phyloP scores from a whole-genome alignment of 2,888 invertebrate species.

The Hyposoter didymator region DNA sequence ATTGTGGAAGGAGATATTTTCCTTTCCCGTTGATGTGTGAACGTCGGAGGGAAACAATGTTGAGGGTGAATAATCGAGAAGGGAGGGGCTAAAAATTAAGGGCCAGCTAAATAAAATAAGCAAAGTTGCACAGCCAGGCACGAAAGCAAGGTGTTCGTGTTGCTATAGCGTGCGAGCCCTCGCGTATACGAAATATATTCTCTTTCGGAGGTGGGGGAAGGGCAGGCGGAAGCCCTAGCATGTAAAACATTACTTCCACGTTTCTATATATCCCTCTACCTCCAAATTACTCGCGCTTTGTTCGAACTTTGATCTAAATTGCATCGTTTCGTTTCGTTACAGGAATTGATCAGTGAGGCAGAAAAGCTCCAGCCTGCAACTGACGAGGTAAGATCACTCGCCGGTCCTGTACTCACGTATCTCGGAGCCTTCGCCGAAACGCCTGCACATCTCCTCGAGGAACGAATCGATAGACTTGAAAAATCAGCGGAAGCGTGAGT shows the following conservation, averaged over 20 bases:
- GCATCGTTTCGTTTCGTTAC: slow-evolving; percentile 59
- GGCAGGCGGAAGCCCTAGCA: slow-evolving; percentile 3
- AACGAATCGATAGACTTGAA: slow-evolving; percentile 89
- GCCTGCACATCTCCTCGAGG: slow-evolving; percentile 89
- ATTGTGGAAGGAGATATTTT: not conserved
- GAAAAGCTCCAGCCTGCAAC: slow-evolving; percentile 87
- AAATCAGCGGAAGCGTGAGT: slow-evolving; percentile 89
- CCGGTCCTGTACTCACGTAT: slow-evolving; percentile 89
- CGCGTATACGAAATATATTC: slow-evolving; percentile 30
- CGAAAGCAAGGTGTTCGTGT: slow-evolving; percentile 71
- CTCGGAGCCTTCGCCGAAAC: slow-evolving; percentile 89
- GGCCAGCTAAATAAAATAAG: slow-evolving; percentile 4
- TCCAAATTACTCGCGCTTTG: slow-evolving; percentile 16
- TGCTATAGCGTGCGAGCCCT: slow-evolving; percentile 41
- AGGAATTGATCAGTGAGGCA: slow-evolving; percentile 92
- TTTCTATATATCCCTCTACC: slow-evolving; percentile 31
- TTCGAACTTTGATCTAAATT: slow-evolving; percentile 59
- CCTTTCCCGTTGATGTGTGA: not conserved
- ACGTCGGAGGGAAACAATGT: not conserved
- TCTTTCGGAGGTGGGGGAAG: not conserved
- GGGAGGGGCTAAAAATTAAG: slow-evolving; percentile 15
- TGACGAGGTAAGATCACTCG: slow-evolving; percentile 89
- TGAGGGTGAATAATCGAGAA: slow-evolving; percentile 18
- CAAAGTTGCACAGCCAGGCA: slow-evolving; percentile 73
- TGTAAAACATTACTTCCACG: slow-evolving; percentile 23